Conservation (phyloP, 1,140 invertebrate species). For the Magallana ariakensis region DNA sequence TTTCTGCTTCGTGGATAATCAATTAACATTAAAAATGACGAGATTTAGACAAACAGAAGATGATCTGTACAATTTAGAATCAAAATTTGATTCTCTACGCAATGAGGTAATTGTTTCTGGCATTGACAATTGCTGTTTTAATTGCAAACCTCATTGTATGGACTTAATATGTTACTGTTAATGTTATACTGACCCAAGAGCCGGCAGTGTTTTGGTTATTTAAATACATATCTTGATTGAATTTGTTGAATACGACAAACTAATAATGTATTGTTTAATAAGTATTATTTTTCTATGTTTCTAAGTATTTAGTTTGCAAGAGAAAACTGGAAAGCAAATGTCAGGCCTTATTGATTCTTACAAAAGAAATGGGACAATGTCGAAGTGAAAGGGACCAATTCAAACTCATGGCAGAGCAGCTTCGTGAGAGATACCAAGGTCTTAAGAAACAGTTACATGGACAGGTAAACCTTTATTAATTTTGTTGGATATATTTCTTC, state of each 20-base stretch:
- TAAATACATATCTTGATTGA: too few relatives aligned
- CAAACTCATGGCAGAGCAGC: conserved; percentile 89
- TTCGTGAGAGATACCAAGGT: conserved; percentile 84
- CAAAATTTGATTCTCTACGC: conserved; percentile 52
- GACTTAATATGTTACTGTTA: too few relatives aligned
- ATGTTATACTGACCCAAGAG: too few relatives aligned
- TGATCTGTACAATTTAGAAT: conserved; percentile 52
- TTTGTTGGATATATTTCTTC: background rate
- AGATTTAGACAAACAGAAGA: conserved; percentile 47
- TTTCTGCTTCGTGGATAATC: conserved; percentile 22
- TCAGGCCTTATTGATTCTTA: conserved; percentile 88
- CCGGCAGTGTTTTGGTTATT: too few relatives aligned
- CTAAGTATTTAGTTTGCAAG: conserved; percentile 74
- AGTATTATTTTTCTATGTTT: conserved; percentile 45
- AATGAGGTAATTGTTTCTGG: conserved; percentile 49
- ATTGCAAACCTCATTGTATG: too few relatives aligned
- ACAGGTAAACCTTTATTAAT: conserved; percentile 66
- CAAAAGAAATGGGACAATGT: conserved; percentile 88
- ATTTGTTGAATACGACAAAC: background rate
- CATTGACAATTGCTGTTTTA: background rate
- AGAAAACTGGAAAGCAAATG: conserved; percentile 89
- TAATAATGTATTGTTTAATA: background rate
- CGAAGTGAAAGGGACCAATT: conserved; percentile 89
- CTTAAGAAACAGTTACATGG: conserved; percentile 78
- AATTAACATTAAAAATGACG: conserved; percentile 16